Evolutionary conservation across 1,140 invertebrate species (phyloP).

Genomic region (Drosophila tani): DNA sequence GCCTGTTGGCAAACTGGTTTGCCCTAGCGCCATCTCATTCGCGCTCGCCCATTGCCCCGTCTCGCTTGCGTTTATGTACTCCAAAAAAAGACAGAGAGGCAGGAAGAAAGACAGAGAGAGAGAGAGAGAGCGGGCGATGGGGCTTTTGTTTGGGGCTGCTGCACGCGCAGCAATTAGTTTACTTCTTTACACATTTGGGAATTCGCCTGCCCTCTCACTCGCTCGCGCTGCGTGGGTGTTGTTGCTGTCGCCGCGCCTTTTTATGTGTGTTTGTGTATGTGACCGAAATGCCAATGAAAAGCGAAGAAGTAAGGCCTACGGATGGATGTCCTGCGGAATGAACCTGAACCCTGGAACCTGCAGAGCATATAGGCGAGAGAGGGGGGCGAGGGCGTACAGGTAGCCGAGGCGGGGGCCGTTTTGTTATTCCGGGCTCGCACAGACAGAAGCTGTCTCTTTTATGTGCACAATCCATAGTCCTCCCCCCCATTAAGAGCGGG

Average conservation of each 20-base stretch:
- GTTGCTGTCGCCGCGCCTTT: conserved; percentile 40
- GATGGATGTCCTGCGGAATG: conserved; percentile 35
- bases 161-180: conserved; percentile 84
- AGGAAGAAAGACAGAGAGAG: background rate
- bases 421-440: conserved; percentile 71
- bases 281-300: conserved; percentile 81
- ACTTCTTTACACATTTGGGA: conserved; percentile 79
- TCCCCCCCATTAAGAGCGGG: background rate
- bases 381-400: conserved; percentile 13
- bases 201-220: conserved; percentile 41
- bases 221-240: conserved; percentile 46
- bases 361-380: conserved; percentile 10
- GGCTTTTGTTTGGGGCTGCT: conserved; percentile 71
- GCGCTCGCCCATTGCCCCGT: background rate
- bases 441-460: conserved; percentile 55
- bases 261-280: conserved; percentile 84
- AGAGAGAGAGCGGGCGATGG: conserved; percentile 3
- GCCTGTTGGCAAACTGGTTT: conserved; percentile 54
- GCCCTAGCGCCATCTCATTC: conserved; percentile 46
- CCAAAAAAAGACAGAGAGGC: conserved; percentile 15
- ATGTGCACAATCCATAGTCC: conserved; percentile 29
- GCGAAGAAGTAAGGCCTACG: conserved; percentile 61
- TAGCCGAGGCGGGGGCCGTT: conserved; percentile 29
- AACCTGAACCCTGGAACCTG: conserved; percentile 36
- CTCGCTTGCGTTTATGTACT: conserved; percentile 65